Base-by-base conservation (phyloP, 1,140 invertebrate genomes). In the Drosophila willistoni region DNA sequence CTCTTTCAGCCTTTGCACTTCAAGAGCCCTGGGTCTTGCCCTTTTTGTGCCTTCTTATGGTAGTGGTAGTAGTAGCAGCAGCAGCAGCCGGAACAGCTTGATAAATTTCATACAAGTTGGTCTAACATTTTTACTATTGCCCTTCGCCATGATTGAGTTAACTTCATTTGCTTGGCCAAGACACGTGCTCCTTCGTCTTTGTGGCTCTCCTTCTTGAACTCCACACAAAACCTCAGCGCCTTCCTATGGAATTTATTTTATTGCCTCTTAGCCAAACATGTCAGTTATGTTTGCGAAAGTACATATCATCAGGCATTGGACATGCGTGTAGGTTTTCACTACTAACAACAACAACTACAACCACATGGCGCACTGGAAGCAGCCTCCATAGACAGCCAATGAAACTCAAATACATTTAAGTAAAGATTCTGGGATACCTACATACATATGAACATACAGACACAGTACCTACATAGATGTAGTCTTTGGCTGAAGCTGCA, bases 201-300 rank as follows among this genome's bases (percentile, higher is more conserved):
- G 1, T 6, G 4, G 3, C 34, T 34, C n/a, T 9, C 10, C 17
- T 25, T 25, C 19, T 41, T 12, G 34, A 12, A 36, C 25, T 71
- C 39, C 10, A 34, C 10, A 34, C 34, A 12, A 29, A 25, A 29
- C 2, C 17, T 7, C 17, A 22, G 17, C 44, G 44, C 44, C 14
- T 33, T 44, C 2, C 14, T 34, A 13, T 73, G 80, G 74, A 79
- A 89, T 89, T 89, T 89, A 89, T 89, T 89, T 79, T 75, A 89
- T 78, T 77, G 80, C 85, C 82, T 82, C 84, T 84, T 89, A 81
- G 84, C 81, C 85, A 78, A 89, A 89, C 84, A 89, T 89, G 84
- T 89, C 84, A 89, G 84, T 89, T 89, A 89, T 89, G 84, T 89
- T 84, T 89, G 84, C 84, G 74, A 84, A 87, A 87, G 74, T 87